A percentile compares a stretch with the other conserved stretches of the same genome.
Evolutionary conservation across 1,140 invertebrate genomes (phyloP).

Genomic region (Lepidurus packardi): DNA sequence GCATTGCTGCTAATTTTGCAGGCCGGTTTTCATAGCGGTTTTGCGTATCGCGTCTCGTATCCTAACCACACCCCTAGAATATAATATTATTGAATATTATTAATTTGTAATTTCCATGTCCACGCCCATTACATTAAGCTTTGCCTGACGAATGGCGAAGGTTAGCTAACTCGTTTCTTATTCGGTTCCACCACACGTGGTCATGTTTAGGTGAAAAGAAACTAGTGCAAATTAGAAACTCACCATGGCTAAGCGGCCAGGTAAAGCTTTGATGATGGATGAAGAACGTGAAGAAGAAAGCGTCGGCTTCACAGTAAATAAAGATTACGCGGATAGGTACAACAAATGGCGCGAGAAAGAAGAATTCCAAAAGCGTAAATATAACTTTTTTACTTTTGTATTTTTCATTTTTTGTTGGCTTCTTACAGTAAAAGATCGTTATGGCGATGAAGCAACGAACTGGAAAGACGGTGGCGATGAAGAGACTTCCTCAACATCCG

Average conservation of each 20-base stretch:
- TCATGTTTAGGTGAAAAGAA: too few relatives aligned
- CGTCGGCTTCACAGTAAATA: constrained; percentile 60
- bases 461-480: constrained; percentile 45
- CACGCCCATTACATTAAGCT: too few relatives aligned
- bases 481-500: constrained; percentile 44
- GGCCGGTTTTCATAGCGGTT: too few relatives aligned
- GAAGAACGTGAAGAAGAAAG: constrained; percentile 48
- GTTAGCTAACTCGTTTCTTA: too few relatives aligned
- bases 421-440: constrained; percentile 64
- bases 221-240: too few relatives aligned
- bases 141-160: too few relatives aligned
- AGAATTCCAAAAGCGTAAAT: constrained; percentile 73
- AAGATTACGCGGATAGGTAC: constrained; percentile 74
- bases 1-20: too few relatives aligned
- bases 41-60: too few relatives aligned
- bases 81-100: too few relatives aligned
- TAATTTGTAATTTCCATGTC: too few relatives aligned
- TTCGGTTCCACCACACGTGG: too few relatives aligned
- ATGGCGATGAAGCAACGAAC: constrained; percentile 53
- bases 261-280: constrained; percentile 1
- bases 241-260: background rate
- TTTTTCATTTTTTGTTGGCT: constrained; percentile 27
- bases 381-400: background rate
- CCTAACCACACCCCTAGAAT: too few relatives aligned
- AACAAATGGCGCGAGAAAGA: constrained; percentile 74